Percentiles rank a stretch among this genome's conserved stretches.
Conservation (phyloP, 2,888 invertebrate genomes). For the Congeria kusceri region DNA sequence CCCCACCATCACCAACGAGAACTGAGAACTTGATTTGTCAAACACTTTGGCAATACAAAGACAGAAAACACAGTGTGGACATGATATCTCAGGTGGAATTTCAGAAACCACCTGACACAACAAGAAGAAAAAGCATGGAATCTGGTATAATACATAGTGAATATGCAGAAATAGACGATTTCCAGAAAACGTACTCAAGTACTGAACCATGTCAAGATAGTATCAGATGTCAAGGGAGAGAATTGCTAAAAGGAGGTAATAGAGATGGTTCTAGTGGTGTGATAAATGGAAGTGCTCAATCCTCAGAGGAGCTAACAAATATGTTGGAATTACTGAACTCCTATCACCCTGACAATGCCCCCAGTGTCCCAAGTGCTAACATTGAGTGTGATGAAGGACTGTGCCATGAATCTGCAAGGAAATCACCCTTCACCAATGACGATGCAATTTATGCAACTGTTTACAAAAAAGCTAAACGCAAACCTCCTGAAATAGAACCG, state of each 20-base stretch:
- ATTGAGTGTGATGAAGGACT: neutral
- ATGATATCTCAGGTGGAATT: slow-evolving; percentile 17
- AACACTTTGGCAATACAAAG: slow-evolving; percentile 56
- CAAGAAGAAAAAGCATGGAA: slow-evolving; percentile 29
- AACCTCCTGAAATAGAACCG: slow-evolving; percentile 14
- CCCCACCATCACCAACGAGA: slow-evolving; percentile 61
- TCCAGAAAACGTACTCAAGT: slow-evolving; percentile 3
- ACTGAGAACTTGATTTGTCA: slow-evolving; percentile 65
- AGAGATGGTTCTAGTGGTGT: neutral
- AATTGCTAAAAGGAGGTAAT: neutral
- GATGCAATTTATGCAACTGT: slow-evolving; percentile 38
- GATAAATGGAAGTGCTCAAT: neutral
- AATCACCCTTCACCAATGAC: neutral
- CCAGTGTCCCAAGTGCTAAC: slow-evolving; percentile 5
- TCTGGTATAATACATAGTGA: slow-evolving; percentile 29
- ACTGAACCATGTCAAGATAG: neutral
- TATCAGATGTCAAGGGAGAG: neutral
- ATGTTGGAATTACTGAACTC: slow-evolving; percentile 38
- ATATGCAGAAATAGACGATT: slow-evolving; percentile 28
- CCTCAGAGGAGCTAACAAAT: slow-evolving; percentile 7
- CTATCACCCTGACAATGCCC: slow-evolving; percentile 3
- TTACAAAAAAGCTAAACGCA: slow-evolving; percentile 16
- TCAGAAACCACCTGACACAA: slow-evolving; percentile 21
- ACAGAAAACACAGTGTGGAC: slow-evolving; percentile 41
- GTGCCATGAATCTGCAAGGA: neutral